A percentile compares a stretch with the other conserved stretches of the same genome.
Evolutionary conservation across 2,888 invertebrate genomes (phyloP).

Genomic region (Nezara viridula): DNA sequence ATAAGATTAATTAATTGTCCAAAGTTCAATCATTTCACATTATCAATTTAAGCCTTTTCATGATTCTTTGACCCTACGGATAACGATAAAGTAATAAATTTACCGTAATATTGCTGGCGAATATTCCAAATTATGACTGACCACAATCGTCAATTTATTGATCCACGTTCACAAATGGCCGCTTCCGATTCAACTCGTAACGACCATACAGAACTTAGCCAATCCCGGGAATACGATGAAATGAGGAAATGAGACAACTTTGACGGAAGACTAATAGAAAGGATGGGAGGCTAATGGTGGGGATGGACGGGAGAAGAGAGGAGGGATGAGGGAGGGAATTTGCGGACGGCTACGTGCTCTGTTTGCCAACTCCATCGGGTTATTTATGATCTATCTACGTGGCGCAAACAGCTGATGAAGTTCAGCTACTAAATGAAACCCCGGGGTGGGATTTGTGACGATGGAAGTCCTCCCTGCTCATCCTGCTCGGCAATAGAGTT

Average conservation of each 20-base stretch:
- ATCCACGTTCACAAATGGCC: neutral
- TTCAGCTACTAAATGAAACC: conserved; percentile 17
- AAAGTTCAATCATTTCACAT: too few species aligned
- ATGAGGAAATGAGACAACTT: conserved; percentile 25
- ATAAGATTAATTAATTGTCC: too few species aligned
- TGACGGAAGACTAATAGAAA: conserved; percentile 30
- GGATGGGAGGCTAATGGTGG: conserved; percentile 2
- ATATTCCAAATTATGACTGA: neutral
- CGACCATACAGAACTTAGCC: neutral
- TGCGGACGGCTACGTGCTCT: conserved; percentile 12
- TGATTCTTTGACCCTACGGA: too few species aligned
- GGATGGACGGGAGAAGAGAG: neutral
- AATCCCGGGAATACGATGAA: neutral
- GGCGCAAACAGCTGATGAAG: neutral
- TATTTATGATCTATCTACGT: conserved; percentile 38
- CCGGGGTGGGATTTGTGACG: neutral
- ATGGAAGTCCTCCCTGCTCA: neutral
- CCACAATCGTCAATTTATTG: neutral
- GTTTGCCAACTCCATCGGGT: neutral
- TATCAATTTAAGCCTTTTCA: too few species aligned
- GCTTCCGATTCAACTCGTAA: neutral
- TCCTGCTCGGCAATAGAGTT: neutral
- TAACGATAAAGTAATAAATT: neutral
- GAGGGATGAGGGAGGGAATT: neutral
- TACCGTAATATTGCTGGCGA: neutral